phyloP scores from a whole-genome alignment of 2,797 vertebrate species.

The Chiroxiphia lanceolata region DNA sequence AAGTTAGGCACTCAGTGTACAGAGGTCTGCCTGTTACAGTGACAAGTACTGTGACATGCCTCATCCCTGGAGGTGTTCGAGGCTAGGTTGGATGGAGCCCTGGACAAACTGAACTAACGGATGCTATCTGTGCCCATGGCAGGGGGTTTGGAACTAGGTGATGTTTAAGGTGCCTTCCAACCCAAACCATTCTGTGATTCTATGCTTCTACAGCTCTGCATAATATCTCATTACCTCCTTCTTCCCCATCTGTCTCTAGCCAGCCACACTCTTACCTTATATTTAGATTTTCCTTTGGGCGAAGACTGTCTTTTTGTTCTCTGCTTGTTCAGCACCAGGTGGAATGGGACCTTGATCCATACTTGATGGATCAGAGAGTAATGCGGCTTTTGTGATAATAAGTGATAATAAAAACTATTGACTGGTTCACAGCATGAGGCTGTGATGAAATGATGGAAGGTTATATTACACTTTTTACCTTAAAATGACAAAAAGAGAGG shows the following conservation, averaged over 20 bases:
- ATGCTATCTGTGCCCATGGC: not conserved
- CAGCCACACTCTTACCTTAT: not conserved
- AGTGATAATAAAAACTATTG: conserved; percentile 54
- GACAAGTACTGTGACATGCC: not conserved
- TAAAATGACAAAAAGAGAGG: not conserved
- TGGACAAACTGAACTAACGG: not conserved
- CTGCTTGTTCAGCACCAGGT: not conserved
- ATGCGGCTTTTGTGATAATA: conserved; percentile 27
- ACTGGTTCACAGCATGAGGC: not conserved
- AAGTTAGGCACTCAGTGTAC: not conserved
- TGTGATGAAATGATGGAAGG: conserved; percentile 9
- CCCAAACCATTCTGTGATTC: not conserved
- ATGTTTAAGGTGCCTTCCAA: not conserved
- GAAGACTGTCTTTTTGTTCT: not conserved
- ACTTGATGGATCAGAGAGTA: not conserved
- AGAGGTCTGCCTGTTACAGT: not conserved
- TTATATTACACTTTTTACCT: not conserved
- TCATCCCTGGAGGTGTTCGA: not conserved
- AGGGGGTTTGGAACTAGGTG: not conserved
- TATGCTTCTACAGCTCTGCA: not conserved
- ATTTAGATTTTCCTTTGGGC: not conserved
- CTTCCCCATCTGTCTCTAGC: not conserved
- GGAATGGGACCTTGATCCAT: not conserved
- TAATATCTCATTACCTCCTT: not conserved
- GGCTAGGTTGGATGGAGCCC: not conserved